phyloP scores from a whole-genome alignment of 1,140 invertebrate genomes.

The Tetraneura akinire region DNA sequence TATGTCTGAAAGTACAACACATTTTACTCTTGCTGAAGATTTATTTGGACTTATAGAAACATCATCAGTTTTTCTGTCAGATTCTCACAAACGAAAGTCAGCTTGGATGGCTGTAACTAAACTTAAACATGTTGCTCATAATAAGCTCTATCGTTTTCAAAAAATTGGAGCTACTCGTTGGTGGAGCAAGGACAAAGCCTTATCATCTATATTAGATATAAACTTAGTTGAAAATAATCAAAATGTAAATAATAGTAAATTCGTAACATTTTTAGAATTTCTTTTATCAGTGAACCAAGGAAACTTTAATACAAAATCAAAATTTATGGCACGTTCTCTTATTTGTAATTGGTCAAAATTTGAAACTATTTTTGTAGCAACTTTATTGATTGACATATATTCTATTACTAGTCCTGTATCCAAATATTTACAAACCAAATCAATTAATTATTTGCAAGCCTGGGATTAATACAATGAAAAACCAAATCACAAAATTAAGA shows the following conservation, averaged over 20 bases:
- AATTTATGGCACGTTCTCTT: neutral
- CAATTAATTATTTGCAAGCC: conserved; percentile 14
- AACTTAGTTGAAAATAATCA: neutral
- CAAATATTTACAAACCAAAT: neutral
- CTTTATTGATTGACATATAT: neutral
- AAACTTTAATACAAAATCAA: neutral
- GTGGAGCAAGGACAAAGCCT: neutral
- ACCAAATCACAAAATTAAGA: neutral
- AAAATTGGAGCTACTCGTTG: neutral
- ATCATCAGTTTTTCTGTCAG: neutral
- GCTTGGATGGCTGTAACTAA: neutral
- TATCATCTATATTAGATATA: neutral
- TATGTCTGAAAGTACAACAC: conserved; percentile 16
- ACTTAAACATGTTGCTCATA: neutral
- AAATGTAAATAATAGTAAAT: neutral
- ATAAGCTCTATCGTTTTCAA: neutral
- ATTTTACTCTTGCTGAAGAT: neutral
- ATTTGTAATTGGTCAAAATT: neutral
- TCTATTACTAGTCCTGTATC: neutral
- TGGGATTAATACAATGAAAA: neutral
- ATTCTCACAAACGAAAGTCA: too few relatives aligned
- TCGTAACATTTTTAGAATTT: conserved; percentile 2
- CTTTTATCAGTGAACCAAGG: neutral
- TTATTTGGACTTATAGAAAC: neutral
- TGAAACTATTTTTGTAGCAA: neutral